A percentile compares a stretch with the other conserved stretches of the same genome.
These are phyloP conservation scores for Macquaria ambigua DNA, from an alignment of 2,113 vertebrate species.

Conservation along the genomic window DNA sequence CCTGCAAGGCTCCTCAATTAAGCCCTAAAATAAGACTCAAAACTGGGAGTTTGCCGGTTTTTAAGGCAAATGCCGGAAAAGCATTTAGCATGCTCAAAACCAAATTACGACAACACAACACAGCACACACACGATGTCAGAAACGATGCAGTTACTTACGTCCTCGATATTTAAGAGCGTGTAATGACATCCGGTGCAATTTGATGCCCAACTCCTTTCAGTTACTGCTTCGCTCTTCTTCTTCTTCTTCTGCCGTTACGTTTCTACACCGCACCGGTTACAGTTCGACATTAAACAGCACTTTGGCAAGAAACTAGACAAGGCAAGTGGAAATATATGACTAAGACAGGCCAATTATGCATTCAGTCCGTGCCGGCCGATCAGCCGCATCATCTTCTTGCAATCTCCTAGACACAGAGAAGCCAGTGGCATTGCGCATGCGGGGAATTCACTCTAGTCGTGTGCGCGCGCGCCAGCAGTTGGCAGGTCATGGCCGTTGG, in stretches of 20 bases:
- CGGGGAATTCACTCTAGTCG: constrained; percentile 17
- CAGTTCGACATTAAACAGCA: constrained; percentile 65
- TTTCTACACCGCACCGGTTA: constrained; percentile 35
- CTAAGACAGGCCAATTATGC: constrained; percentile 57
- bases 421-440: constrained; percentile 75
- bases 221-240: constrained; percentile 16
- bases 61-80: not conserved
- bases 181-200: constrained; percentile 82
- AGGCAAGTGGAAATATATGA: constrained; percentile 70
- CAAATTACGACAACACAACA: not conserved
- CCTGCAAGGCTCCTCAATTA: not conserved
- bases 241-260: constrained; percentile 14
- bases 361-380: constrained; percentile 68
- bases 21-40: not conserved
- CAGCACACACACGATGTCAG: not conserved
- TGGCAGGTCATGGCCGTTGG: not conserved
- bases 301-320: constrained; percentile 76
- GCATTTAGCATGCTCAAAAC: not conserved
- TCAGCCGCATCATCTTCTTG: constrained; percentile 71
- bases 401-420: constrained; percentile 59
- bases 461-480: not conserved
- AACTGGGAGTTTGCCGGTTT: not conserved
- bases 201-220: constrained; percentile 66
- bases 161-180: constrained; percentile 72
- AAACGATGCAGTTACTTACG: constrained; percentile 64